Base-by-base conservation (phyloP, 2,113 vertebrate species). In the Dicrurus megarhynchus region DNA sequence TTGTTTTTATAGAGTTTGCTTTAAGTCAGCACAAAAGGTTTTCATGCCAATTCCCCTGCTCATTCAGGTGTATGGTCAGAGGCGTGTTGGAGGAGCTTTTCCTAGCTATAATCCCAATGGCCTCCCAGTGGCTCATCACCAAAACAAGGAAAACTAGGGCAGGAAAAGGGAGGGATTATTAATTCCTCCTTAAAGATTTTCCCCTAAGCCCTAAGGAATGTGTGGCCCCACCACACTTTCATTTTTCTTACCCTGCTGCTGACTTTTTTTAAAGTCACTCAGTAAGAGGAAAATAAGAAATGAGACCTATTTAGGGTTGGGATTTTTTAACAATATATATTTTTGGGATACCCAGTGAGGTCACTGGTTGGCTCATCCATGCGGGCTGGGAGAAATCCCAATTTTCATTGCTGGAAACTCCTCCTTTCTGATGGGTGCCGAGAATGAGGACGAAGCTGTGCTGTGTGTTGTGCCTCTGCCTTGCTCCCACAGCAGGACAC, bases 391-490 rank as follows among this genome's bases (percentile, higher is more conserved):
- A 69, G 35, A 79, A 95, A 78, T 75, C 71, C 80, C 3, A 0
- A 6, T 55, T 95, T 84, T 59, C 56, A 4, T 1, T 19, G 55
- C 11, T 37, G 73, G 65, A 49, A 92, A 87, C 37, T 79, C 84
- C 89, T 87, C 42, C 55, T 55, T 61, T 46, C 61, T 18, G 9
- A 5, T 5, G 76, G 39, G 7, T 49, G 49, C 59, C n/a, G 0
- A 17, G 50, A 21, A 30, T 0, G 1, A 82, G 84, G 70, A 60
- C 0, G 3, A n/a, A 69, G 10, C 57, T 6, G n/a, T 9, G 9
- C 57, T 22, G 53, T 19, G 52, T 16, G 4, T 20, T 26, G 33
- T 46, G 39, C 55, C 33, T 55, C n/a, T 3, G 11, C 70, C 50
- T 73, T 19, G 44, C 47, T 53, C 35, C 33, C 6, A 22, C n/a